A percentile compares a stretch with the other conserved stretches of the same genome.
Evolutionary conservation across 2,888 invertebrate species (phyloP).

Genomic region (Rotaria macrura): DNA sequence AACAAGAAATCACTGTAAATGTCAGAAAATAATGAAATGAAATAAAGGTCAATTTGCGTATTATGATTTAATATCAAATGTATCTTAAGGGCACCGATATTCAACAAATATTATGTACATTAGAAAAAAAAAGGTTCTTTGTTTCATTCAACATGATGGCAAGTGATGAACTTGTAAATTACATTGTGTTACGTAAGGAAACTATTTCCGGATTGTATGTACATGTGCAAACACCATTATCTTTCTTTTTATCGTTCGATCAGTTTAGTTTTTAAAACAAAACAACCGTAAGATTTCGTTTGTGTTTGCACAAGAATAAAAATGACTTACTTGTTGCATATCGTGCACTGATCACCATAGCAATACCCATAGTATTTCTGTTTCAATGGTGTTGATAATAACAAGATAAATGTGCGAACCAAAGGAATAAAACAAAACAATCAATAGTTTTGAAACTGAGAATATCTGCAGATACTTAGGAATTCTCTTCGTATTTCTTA

Average conservation of each 20-base stretch:
- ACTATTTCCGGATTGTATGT: not conserved
- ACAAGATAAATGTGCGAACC: not conserved
- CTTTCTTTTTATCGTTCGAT: not conserved
- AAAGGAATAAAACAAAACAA: not conserved
- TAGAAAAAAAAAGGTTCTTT: not conserved
- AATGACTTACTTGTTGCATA: not conserved
- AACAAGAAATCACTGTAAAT: not conserved
- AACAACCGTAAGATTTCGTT: not conserved
- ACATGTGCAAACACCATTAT: not conserved
- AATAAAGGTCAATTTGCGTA: not conserved
- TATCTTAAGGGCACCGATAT: not conserved
- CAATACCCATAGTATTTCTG: not conserved
- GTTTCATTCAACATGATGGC: not conserved
- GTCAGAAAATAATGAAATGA: not conserved
- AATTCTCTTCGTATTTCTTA: not conserved
- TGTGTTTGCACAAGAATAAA: not conserved
- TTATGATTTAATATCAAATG: not conserved
- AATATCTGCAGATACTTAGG: not conserved
- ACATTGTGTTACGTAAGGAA: not conserved
- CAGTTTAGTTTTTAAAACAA: not conserved
- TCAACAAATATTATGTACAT: not conserved
- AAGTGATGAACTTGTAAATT: not conserved
- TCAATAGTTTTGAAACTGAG: not conserved
- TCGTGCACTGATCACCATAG: not conserved
- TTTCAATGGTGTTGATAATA: not conserved